Conservation (phyloP, 2,888 invertebrate species). For the Mythimna loreyi region DNA sequence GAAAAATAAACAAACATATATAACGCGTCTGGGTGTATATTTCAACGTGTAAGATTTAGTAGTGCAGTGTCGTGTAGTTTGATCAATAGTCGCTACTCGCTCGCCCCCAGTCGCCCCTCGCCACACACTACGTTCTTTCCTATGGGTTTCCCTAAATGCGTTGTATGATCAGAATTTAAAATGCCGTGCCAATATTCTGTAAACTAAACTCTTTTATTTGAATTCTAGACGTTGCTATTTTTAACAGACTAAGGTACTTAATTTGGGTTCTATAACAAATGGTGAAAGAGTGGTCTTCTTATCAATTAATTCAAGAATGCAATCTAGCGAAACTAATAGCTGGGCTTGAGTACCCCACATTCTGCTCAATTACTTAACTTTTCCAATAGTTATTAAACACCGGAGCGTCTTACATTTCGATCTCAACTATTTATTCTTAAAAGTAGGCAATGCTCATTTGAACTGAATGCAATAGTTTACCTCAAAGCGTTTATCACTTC, state of each 20-base stretch:
- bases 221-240: neutral
- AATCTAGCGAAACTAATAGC: neutral
- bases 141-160: constrained; percentile 34
- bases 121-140: constrained; percentile 24
- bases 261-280: neutral
- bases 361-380: neutral
- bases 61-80: constrained; percentile 57
- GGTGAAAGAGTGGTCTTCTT: too few species aligned
- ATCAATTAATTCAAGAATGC: neutral
- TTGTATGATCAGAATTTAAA: constrained; percentile 38
- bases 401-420: neutral
- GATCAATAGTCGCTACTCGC: constrained; percentile 60
- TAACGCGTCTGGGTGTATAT: constrained; percentile 48
- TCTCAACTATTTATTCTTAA: neutral
- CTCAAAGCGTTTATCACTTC: constrained; percentile 39
- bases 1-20: constrained; percentile 41
- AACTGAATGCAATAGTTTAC: constrained; percentile 25
- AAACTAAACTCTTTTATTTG: neutral
- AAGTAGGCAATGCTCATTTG: constrained; percentile 1
- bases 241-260: neutral
- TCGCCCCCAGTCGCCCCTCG: constrained; percentile 42
- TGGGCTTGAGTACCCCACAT: neutral
- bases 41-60: constrained; percentile 60
- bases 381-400: neutral
- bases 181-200: neutral